A percentile compares a stretch with the other conserved stretches of the same genome.
These are phyloP conservation scores for Novumbra hubbsi DNA, from an alignment of 2,797 vertebrate genomes.

Conservation along the genomic window DNA sequence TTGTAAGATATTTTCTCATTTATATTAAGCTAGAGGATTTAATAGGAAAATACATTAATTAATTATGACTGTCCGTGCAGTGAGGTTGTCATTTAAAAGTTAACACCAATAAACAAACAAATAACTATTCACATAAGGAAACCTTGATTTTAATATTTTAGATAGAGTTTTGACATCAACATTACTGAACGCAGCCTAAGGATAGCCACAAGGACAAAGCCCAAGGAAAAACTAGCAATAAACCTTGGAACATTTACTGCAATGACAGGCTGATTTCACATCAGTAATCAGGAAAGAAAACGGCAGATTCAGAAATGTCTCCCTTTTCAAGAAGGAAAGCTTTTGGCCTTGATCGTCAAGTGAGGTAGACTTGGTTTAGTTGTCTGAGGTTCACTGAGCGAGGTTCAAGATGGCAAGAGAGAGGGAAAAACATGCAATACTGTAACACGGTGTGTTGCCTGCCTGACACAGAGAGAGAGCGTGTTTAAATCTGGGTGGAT, in stretches of 20 bases:
- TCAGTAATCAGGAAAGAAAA: neutral
- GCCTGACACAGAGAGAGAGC: slow-evolving; percentile 4
- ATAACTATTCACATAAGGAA: neutral
- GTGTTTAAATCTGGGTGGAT: slow-evolving; percentile 23
- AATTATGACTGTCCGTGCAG: neutral
- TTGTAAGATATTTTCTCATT: neutral
- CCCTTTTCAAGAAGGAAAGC: neutral
- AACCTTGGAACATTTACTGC: neutral
- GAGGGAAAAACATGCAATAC: neutral
- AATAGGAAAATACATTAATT: neutral
- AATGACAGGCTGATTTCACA: neutral
- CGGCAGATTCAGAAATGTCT: neutral
- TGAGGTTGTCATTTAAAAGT: neutral
- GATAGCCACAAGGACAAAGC: neutral
- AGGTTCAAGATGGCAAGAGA: neutral
- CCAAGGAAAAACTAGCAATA: neutral
- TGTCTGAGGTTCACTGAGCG: neutral
- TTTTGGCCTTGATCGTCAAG: slow-evolving; percentile 3
- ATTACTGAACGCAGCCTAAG: neutral
- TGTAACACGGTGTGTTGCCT: neutral
- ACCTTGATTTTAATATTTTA: neutral
- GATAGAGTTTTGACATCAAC: neutral
- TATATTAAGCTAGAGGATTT: neutral
- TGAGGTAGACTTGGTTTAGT: neutral
- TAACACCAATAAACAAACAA: neutral